Evolutionary conservation across 2,888 invertebrate genomes (phyloP).

Genomic region (Papilio protenor): DNA sequence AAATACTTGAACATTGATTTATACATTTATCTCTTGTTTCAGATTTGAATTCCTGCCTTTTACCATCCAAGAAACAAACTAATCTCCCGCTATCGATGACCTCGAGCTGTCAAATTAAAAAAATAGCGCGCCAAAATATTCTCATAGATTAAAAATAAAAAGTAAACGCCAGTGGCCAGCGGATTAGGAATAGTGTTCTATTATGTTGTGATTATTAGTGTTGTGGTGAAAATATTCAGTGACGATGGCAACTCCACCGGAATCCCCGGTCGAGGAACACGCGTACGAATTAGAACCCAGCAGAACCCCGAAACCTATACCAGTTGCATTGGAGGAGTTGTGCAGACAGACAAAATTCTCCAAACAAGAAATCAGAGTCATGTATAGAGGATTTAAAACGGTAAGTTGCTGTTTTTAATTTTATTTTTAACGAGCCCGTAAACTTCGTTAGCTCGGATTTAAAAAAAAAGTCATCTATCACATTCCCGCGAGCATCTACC

Average conservation of each 20-base stretch:
- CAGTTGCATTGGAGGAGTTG: constrained; percentile 94
- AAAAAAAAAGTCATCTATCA: too few species aligned
- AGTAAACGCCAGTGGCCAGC: constrained; percentile 38
- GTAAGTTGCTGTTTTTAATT: constrained; percentile 76
- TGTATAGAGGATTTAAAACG: constrained; percentile 99
- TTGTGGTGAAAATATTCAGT: constrained; percentile 17
- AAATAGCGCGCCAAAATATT: constrained; percentile 34
- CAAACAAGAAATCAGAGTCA: constrained; percentile 96
- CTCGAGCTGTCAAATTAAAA: constrained; percentile 40
- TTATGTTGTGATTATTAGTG: constrained; percentile 33
- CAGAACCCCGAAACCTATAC: constrained; percentile 91
- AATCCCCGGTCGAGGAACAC: constrained; percentile 93
- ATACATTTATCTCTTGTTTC: constrained; percentile 56
- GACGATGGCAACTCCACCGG: constrained; percentile 93
- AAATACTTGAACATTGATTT: constrained; percentile 12
- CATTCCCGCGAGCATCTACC: too few species aligned
- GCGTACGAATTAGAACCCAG: constrained; percentile 93
- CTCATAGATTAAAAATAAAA: constrained; percentile 45
- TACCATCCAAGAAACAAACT: constrained; percentile 53
- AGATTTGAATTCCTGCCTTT: constrained; percentile 61
- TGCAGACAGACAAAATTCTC: constrained; percentile 98
- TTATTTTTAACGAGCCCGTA: too few species aligned
- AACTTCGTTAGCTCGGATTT: too few species aligned
- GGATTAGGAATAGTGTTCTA: constrained; percentile 43
- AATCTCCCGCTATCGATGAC: constrained; percentile 11